Percentiles rank a stretch among this genome's conserved stretches.
Evolutionary conservation across 2,113 vertebrate genomes (phyloP).

Genomic region (Micromys minutus): DNA sequence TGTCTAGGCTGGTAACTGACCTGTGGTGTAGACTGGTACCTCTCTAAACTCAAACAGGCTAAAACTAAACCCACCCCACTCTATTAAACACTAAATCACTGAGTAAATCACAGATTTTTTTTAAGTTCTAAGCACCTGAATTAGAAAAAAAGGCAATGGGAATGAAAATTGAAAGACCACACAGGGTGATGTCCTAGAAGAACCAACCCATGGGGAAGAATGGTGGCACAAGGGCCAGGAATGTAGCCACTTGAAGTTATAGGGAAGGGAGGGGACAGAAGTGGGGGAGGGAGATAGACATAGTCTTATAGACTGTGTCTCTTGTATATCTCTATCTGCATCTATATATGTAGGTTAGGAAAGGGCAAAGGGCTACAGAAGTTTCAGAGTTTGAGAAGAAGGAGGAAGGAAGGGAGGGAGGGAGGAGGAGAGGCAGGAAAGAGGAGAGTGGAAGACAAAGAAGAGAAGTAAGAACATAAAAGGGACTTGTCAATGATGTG

Average conservation of each 20-base stretch:
- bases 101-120: not conserved
- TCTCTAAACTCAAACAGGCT: not conserved
- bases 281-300: not conserved
- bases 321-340: not conserved
- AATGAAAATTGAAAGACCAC: not conserved
- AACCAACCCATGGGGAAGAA: not conserved
- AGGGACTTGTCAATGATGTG: not conserved
- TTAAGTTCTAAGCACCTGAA: not conserved
- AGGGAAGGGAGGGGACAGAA: not conserved
- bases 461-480: not conserved
- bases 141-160: not conserved
- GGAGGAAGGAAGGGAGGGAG: not conserved
- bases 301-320: too few relatives aligned
- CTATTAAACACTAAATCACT: not conserved
- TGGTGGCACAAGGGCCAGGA: not conserved
- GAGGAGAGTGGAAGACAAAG: not conserved
- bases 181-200: not conserved
- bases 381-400: not conserved
- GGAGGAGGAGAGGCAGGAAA: too few relatives aligned
- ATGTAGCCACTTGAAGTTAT: not conserved
- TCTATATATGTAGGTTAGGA: not conserved
- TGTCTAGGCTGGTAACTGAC: not conserved
- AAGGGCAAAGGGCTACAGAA: not conserved
- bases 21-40: not conserved
- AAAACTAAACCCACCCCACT: not conserved